Percentiles rank a stretch among this genome's conserved stretches.
These are phyloP conservation scores for Argentina silus DNA, from an alignment of 2,797 vertebrate genomes.

Conservation along the genomic window DNA sequence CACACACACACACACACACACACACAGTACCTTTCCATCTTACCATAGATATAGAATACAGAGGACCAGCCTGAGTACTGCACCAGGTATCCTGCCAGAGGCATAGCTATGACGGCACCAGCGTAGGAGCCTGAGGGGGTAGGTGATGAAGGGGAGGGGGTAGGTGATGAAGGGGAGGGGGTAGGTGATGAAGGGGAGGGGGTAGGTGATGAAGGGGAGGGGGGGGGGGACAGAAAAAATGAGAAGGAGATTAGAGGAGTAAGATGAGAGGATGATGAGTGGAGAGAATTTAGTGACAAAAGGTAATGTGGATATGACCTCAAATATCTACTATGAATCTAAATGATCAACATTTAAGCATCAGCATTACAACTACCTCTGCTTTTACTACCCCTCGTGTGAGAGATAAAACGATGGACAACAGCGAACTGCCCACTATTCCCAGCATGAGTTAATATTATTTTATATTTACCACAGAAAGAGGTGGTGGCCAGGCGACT, in stretches of 20 bases:
- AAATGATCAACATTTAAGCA: too few relatives aligned
- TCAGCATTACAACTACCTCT: background rate
- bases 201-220: background rate
- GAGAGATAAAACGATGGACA: too few relatives aligned
- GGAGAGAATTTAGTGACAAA: background rate
- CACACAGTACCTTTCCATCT: slow-evolving; percentile 52
- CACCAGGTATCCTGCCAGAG: slow-evolving; percentile 91
- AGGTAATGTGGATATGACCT: too few relatives aligned
- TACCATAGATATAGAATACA: slow-evolving; percentile 96
- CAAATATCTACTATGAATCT: too few relatives aligned
- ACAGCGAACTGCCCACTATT: too few relatives aligned
- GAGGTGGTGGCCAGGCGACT: slow-evolving; percentile 95
- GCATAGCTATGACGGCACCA: slow-evolving; percentile 95
- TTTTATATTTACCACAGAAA: slow-evolving; percentile 92
- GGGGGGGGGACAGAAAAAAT: background rate
- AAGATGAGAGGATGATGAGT: background rate
- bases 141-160: background rate
- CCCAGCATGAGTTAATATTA: too few relatives aligned
- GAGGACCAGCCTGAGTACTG: slow-evolving; percentile 97
- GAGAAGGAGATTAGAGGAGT: background rate
- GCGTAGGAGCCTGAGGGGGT: slow-evolving; percentile 88
- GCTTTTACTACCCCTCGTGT: too few relatives aligned
- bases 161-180: slow-evolving; percentile 6
- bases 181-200: background rate
- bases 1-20: slow-evolving; percentile 3